Evolutionary conservation across 2,113 vertebrate genomes (phyloP), one percentile per base, ranked within the genome.

Genomic region (Elachura formosa): DNA sequence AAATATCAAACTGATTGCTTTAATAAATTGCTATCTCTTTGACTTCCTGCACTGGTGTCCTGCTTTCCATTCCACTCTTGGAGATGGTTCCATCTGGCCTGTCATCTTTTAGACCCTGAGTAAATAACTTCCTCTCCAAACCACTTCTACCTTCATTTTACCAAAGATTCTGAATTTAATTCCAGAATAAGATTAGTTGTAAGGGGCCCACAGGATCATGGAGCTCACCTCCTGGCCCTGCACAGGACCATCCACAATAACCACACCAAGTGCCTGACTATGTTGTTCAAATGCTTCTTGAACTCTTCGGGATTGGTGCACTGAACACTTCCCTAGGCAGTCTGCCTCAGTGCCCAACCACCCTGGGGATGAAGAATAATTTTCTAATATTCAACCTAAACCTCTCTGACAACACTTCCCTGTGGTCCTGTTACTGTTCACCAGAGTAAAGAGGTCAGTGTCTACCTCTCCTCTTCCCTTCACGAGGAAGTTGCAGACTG

Each of bases 341-440:
- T 0, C 56, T 46, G 23, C 15, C 28, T 28, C 58, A 55, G 59
- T 11, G 81, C 24, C 29, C 29, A 74, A 0, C 1, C 24, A 48
- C 3, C 20, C 59, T 40, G 0, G 24, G 41, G 5, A 15, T n/a
- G 34, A 56, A 13, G 10, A 64, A 48, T 4, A 7, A 20, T 63
- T 63, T 15, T 4, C 23, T 40, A 12, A 10, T 10, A 55, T 15
- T 23, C 19, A n/a, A 2, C 29, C 40, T n/a, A 46, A 38, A 29
- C 8, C 12, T 7, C 28, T 1, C 13, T 54, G 40, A n/a, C 23
- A 40, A 76, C 28, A 38, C 17, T 63, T 73, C 17, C 23, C 67
- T 51, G 4, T 0, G 8, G 18, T 36, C 22, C 80, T 45, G 11
- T 54, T 0, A 0, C 48, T 46, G 28, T 14, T 23, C 40, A 28